phyloP scores from a whole-genome alignment of 2,797 vertebrate genomes.

The Intellagama lesueurii region DNA sequence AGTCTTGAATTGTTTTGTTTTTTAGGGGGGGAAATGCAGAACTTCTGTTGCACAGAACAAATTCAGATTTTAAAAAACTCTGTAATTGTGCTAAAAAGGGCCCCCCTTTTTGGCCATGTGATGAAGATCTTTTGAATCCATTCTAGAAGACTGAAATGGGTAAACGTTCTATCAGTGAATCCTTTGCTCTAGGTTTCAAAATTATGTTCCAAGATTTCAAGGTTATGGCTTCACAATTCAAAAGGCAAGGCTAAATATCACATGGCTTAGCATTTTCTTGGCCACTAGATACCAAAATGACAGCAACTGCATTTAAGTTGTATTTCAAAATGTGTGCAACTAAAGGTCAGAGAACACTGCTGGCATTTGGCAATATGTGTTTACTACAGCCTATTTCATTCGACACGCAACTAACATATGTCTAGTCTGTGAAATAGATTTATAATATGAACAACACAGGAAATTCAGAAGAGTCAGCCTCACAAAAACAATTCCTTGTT shows the following conservation, averaged over 20 bases:
- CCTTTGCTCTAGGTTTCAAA: background rate
- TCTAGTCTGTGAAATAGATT: background rate
- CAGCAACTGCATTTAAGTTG: conserved; percentile 13
- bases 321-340: background rate
- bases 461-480: background rate
- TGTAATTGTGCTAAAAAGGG: background rate
- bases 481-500: background rate
- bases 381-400: conserved; percentile 1
- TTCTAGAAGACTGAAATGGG: background rate
- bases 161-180: background rate
- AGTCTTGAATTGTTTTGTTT: background rate
- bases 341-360: conserved; percentile 28
- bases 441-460: background rate
- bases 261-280: background rate
- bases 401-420: conserved; percentile 2
- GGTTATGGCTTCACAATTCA: conserved; percentile 1
- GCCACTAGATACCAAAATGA: conserved; percentile 9
- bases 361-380: conserved; percentile 20
- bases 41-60: background rate
- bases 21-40: background rate
- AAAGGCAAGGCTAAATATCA: background rate
- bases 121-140: background rate
- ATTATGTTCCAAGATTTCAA: background rate
- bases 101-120: background rate
- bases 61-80: background rate